Evolutionary conservation across 2,113 vertebrate genomes (phyloP), one percentile per base, ranked within the genome.

Genomic region (Pterophyllum scalare): DNA sequence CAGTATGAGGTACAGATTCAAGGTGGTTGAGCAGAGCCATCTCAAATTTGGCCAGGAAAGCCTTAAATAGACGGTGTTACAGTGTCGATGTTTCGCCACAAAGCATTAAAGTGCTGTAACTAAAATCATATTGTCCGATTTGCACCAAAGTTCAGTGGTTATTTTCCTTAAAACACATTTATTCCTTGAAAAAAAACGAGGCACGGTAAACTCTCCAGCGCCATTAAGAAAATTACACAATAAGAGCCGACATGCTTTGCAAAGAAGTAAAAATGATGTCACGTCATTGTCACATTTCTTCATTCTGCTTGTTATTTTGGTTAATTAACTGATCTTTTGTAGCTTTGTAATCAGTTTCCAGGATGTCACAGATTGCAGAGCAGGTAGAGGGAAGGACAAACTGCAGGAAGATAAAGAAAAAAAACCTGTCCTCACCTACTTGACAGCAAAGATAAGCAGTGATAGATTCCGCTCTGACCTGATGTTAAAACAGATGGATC

Each of bases 371-470:
- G 83, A 80, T 40, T 74, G 54, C 4, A 52, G 24, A 33, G 61
- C 72, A 52, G 58, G 77, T 20, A 26, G 75, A 70, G 60, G 35
- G 58, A 77, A 80, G 67, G 79, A 67, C 78, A 54, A 84, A 79
- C 58, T 24, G 64, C 56, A 19, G 33, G 59, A 31, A 85, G 84
- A 87, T 82, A 82, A 86, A 90, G 75, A 61, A 80, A 38, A 75
- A 80, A 75, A 80, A 79, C 12, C 77, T 79, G 52, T 89, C 87
- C 49, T 88, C 85, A 77, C 85, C 88, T 65, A 85, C 86, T 88
- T 88, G 89, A 92, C 91, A 92, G 89, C 84, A 40, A 19, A 92
- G 93, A 93, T 92, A 91, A 94, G 91, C 80, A 54, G 80, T 88
- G 87, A 91, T 91, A 88, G 86, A 92, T 87, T 84, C 80, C 33